These are phyloP conservation scores for Nicator chloris DNA, from an alignment of 2,113 vertebrate genomes.

Conservation along the genomic window DNA sequence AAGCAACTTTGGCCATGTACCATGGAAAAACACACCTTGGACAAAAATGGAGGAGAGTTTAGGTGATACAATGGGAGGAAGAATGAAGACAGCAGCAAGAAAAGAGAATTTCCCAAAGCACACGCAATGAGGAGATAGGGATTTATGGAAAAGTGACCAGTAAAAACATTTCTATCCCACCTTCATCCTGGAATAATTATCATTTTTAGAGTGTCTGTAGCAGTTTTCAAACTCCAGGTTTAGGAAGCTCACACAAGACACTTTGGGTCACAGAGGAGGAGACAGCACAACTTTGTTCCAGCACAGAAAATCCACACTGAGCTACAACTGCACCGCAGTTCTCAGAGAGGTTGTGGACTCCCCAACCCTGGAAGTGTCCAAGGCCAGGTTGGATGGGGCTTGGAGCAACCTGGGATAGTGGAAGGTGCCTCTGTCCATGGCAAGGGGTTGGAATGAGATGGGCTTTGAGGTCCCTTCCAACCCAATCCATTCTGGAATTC, in stretches of 20 bases:
- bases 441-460: background rate
- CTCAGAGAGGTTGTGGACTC: background rate
- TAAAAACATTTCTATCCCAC: background rate
- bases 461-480: background rate
- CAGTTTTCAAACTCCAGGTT: background rate
- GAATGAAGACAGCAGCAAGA: background rate
- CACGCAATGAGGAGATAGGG: rapidly evolving
- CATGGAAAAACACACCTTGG: background rate
- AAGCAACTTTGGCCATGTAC: rapidly evolving
- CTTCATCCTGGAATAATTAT: background rate
- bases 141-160: background rate
- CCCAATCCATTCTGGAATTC: background rate
- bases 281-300: background rate
- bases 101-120: background rate
- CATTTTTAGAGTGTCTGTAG: rapidly evolving
- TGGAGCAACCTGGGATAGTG: background rate
- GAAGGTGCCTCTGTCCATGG: background rate
- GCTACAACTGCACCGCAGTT: background rate
- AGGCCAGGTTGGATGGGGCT: rapidly evolving
- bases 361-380: background rate
- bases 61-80: background rate
- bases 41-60: background rate
- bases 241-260: background rate
- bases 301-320: background rate
- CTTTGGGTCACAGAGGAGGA: background rate